Base-by-base conservation (phyloP, 2,888 invertebrate genomes). In the Catonia carolina region DNA sequence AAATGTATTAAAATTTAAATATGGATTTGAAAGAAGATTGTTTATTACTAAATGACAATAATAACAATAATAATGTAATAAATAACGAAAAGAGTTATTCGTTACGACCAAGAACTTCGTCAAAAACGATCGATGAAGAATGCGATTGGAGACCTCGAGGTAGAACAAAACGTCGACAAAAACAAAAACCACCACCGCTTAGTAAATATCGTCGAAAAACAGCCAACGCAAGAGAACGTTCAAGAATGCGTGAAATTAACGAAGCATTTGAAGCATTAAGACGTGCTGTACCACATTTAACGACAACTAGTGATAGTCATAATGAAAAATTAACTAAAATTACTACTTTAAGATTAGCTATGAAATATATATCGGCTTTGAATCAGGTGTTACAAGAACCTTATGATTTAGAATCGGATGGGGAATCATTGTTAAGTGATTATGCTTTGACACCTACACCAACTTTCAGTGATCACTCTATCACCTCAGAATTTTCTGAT, bases 191-290 rank as follows among this genome's bases (percentile, higher is more conserved):
- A 53, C 85, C 86, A 12, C 83, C 83, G 7, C 78, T 93, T 64
- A 90, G 90, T 76, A 93, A 92, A 73, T 93, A 93, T 74, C 77
- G 92, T 27, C 78, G 93, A 65, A 89, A 89, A 77, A 91, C 91
- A 1, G 93, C 93, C 10, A 93, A 93, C 74, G 89, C 90, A 0
- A 74, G 93, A 27, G 93, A 93, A 69, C 73, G 93, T 23, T 85
- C 84, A 63, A 79, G 93, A 56, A 93, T 93, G 92, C 77, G 87
- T 51, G 91, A 92, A 71, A 92, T 93, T 65, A 93, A 93, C 74
- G 79, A 82, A 60, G 93, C 91, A 1, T 93, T 93, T 73, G 91
- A 91, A 69, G 80, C 84, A 1, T 76, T 93, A 5, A 78, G 90
- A 20, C 78, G 80, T 14, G 87, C 85, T 22, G 85, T 93, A 14